phyloP scores from a whole-genome alignment of 2,888 invertebrate species.

The Macroteleia sp. region DNA sequence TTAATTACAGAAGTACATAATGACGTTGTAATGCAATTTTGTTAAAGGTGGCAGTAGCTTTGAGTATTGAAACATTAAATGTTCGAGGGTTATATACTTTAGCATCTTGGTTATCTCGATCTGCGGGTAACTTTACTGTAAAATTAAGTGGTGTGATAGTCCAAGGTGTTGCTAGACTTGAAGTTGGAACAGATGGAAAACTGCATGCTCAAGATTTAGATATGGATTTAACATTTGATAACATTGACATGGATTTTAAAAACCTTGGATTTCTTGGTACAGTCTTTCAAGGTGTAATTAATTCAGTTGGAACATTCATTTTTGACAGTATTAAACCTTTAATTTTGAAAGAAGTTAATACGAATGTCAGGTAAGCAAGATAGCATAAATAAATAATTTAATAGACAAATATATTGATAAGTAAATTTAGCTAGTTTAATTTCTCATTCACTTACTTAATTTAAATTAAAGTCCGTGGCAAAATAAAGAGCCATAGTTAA shows the following conservation, averaged over 20 bases:
- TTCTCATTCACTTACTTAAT: no score
- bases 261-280: conserved; percentile 91
- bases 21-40: no score
- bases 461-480: no score
- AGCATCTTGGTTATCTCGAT: conserved; percentile 88
- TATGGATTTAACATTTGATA: conserved; percentile 91
- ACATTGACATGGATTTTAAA: conserved; percentile 92
- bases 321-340: conserved; percentile 95
- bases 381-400: no score
- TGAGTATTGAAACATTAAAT: conserved; percentile 89
- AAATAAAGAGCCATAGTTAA: no score
- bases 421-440: no score
- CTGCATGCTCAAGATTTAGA: conserved; percentile 91
- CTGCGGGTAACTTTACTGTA: conserved; percentile 91
- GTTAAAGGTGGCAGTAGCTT: conserved; percentile 88
- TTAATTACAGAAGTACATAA: no score
- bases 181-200: conserved; percentile 90
- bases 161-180: conserved; percentile 88
- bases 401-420: no score
- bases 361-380: conserved; percentile 86
- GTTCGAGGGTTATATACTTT: conserved; percentile 91
- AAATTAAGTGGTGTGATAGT: conserved; percentile 89
- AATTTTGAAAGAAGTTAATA: conserved; percentile 91
- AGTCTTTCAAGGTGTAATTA: conserved; percentile 89
- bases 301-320: conserved; percentile 91